These are phyloP conservation scores for Operophtera brumata DNA, from an alignment of 2,888 invertebrate genomes.

Conservation along the genomic window DNA sequence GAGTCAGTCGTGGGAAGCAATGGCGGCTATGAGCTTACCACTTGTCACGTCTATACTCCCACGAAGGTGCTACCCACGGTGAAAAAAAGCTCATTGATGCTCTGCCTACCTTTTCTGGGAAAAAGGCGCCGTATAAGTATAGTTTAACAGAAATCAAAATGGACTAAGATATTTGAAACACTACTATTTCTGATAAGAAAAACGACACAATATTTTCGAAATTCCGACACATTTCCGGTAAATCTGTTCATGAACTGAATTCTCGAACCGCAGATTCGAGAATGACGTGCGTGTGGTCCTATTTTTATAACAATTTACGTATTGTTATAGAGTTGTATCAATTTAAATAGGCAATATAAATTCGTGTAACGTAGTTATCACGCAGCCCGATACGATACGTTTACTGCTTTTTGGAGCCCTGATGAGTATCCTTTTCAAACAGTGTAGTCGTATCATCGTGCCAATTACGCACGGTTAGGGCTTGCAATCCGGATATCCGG, in stretches of 20 bases:
- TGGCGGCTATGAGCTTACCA: no score
- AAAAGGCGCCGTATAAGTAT: no score
- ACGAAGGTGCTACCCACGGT: no score
- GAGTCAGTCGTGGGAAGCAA: no score
- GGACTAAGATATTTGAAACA: no score
- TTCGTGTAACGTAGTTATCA: conserved; percentile 27
- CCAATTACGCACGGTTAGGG: conserved; percentile 25
- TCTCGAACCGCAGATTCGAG: conserved; percentile 5
- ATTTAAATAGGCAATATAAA: conserved; percentile 32
- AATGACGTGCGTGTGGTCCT: conserved; percentile 34
- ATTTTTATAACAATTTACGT: conserved; percentile 32
- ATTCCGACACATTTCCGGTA: conserved; percentile 10
- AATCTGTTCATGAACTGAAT: conserved; percentile 16
- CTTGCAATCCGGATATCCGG: no score
- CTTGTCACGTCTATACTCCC: no score
- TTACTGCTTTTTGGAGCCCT: conserved; percentile 15
- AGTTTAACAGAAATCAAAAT: no score
- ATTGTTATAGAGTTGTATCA: conserved; percentile 28
- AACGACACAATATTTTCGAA: conserved; percentile 4
- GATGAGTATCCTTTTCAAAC: conserved; percentile 30
- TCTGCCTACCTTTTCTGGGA: no score
- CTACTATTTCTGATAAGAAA: conserved; percentile 1
- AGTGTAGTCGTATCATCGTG: conserved; percentile 21
- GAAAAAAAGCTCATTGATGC: no score
- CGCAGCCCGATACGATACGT: conserved; percentile 15